A percentile compares a stretch with the other conserved stretches of the same genome.
phyloP scores from a whole-genome alignment of 2,888 invertebrate genomes.

The Halictus ligatus region DNA sequence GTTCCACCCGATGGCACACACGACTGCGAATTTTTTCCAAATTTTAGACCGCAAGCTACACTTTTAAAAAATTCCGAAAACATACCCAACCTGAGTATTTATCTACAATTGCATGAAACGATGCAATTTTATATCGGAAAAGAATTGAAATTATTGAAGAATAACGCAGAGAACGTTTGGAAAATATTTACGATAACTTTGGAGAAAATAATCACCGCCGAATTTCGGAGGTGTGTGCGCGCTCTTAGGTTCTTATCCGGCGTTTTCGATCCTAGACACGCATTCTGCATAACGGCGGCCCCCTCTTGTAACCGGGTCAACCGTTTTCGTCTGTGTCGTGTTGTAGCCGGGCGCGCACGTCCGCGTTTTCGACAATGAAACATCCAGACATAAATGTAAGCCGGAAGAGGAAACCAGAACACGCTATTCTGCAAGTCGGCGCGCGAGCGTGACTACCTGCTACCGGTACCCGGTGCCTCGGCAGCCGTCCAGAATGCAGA shows the following conservation, averaged over 20 bases:
- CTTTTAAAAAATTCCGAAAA: too few relatives aligned
- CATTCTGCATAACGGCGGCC: background rate
- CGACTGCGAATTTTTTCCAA: too few relatives aligned
- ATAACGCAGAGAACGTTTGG: too few relatives aligned
- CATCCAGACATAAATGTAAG: slow-evolving; percentile 76
- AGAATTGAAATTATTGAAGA: too few relatives aligned
- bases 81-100: too few relatives aligned
- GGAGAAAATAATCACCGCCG: too few relatives aligned
- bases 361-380: slow-evolving; percentile 75
- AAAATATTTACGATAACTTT: too few relatives aligned
- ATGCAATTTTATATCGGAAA: too few relatives aligned
- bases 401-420: slow-evolving; percentile 76
- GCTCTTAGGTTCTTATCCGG: background rate
- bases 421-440: slow-evolving; percentile 55
- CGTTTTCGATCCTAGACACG: slow-evolving; percentile 1
- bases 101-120: too few relatives aligned
- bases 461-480: slow-evolving; percentile 51
- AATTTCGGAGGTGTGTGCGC: slow-evolving; percentile 5
- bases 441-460: slow-evolving; percentile 48
- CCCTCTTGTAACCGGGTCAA: slow-evolving; percentile 66
- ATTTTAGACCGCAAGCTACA: too few relatives aligned
- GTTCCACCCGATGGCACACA: too few relatives aligned
- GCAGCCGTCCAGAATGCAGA: slow-evolving; percentile 74
- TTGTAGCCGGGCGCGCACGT: slow-evolving; percentile 64
- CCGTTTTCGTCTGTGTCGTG: slow-evolving; percentile 71